These are phyloP conservation scores for Henicopernis longicauda DNA, from an alignment of 2,113 vertebrate species.

Conservation along the genomic window DNA sequence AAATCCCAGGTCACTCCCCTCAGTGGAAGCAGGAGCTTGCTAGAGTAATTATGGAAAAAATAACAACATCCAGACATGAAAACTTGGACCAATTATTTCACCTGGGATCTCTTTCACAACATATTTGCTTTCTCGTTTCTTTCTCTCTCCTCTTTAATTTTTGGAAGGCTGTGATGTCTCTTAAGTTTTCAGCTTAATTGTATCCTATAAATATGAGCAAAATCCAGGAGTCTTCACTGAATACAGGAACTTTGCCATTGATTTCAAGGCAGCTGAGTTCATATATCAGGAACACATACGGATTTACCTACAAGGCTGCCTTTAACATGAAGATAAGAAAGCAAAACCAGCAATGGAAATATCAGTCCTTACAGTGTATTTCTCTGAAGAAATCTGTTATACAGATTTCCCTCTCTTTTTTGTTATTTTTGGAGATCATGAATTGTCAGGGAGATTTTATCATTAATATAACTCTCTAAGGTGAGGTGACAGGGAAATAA, in stretches of 20 bases:
- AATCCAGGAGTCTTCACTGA: not conserved
- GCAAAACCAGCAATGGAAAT: not conserved
- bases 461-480: not conserved
- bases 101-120: conserved; percentile 35
- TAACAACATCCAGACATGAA: conserved; percentile 48
- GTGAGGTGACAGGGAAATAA: not conserved
- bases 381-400: not conserved
- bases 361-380: not conserved
- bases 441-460: not conserved
- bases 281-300: not conserved
- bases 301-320: not conserved
- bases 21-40: conserved; percentile 16
- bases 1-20: conserved; percentile 23
- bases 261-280: not conserved
- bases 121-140: conserved; percentile 8
- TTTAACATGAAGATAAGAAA: not conserved
- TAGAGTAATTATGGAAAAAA: conserved; percentile 53
- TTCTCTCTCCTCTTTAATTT: conserved; percentile 15
- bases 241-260: not conserved
- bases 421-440: not conserved
- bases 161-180: not conserved
- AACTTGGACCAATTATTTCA: conserved; percentile 47
- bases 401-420: not conserved
- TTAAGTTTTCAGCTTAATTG: not conserved
- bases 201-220: not conserved